phyloP scores from a whole-genome alignment of 2,888 invertebrate species.

The Lithophane leautieri region DNA sequence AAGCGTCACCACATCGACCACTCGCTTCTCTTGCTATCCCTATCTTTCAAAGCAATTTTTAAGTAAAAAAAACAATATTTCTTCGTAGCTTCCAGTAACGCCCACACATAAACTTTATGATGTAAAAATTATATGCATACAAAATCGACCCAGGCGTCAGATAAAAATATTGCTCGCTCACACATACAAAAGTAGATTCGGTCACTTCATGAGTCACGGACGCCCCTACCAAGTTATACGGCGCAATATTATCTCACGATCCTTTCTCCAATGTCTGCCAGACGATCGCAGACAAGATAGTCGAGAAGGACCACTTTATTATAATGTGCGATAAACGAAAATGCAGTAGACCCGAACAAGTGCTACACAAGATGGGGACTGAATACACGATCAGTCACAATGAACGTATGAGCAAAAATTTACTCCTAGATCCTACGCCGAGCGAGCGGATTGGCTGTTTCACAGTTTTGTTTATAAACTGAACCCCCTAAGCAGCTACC shows the following conservation, averaged over 20 bases:
- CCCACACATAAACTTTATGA: background rate
- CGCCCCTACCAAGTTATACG: constrained; percentile 39
- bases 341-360: background rate
- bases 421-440: background rate
- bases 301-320: constrained; percentile 25
- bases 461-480: background rate
- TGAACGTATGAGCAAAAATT: background rate
- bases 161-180: constrained; percentile 35
- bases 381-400: background rate
- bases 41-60: too few relatives aligned
- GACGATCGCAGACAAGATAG: constrained; percentile 11
- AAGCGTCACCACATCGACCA: background rate
- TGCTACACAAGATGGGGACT: background rate
- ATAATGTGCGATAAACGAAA: background rate
- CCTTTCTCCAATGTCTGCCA: constrained; percentile 42
- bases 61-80: background rate
- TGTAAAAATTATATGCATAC: constrained; percentile 26
- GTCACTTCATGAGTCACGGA: constrained; percentile 50
- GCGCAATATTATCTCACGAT: constrained; percentile 47
- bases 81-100: background rate
- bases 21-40: background rate
- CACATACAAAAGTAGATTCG: constrained; percentile 42
- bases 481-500: background rate
- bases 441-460: background rate
- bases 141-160: background rate